Conservation (phyloP, 1,140 invertebrate genomes). For the Nephotettix cincticeps region DNA sequence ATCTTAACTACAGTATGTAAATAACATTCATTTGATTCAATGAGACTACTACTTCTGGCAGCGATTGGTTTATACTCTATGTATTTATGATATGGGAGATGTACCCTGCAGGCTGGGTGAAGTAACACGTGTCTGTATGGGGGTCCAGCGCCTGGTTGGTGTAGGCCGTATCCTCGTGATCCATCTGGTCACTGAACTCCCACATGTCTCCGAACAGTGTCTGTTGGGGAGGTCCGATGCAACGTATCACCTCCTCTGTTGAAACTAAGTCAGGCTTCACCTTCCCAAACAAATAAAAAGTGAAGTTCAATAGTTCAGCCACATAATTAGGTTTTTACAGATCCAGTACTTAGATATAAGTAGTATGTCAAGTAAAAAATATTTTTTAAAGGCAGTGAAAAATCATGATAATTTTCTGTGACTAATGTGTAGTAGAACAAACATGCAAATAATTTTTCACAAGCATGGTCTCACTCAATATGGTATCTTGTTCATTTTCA, state of each 20-base stretch:
- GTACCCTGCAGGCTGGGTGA: conserved; percentile 68
- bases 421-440: background rate
- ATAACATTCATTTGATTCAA: too few species aligned
- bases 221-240: conserved; percentile 56
- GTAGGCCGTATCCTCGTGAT: conserved; percentile 67
- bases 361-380: too few species aligned
- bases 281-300: too few species aligned
- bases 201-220: conserved; percentile 67
- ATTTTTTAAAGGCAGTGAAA: too few species aligned
- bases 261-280: conserved; percentile 51
- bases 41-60: too few species aligned
- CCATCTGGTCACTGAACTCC: conserved; percentile 54
- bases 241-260: conserved; percentile 53
- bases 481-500: background rate
- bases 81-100: too few species aligned
- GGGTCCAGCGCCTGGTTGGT: conserved; percentile 47
- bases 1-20: too few species aligned
- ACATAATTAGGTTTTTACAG: background rate
- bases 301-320: background rate
- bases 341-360: too few species aligned
- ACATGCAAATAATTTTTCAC: background rate
- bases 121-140: conserved; percentile 71
- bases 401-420: background rate
- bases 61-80: too few species aligned
- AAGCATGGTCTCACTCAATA: background rate